phyloP scores from a whole-genome alignment of 2,797 vertebrate species.

The Acipenser oxyrinchus region DNA sequence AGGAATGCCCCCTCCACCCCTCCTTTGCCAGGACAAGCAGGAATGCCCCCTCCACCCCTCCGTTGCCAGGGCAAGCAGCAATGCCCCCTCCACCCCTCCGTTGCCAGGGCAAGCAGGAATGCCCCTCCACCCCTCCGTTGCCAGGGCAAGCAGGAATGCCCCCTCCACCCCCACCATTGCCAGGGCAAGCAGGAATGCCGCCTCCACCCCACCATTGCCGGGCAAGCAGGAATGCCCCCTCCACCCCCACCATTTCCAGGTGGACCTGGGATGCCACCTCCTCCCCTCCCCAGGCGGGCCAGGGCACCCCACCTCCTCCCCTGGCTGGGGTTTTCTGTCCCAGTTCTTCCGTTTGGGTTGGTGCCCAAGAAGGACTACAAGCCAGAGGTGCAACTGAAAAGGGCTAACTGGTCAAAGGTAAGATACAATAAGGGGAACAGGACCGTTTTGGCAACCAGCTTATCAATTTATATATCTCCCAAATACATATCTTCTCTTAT shows the following conservation, averaged over 20 bases:
- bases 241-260: slow-evolving; percentile 42
- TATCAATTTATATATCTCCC: no score
- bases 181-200: slow-evolving; percentile 21
- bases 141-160: slow-evolving; percentile 20
- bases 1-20: slow-evolving; percentile 22
- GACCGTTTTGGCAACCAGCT: no score
- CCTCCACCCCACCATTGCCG: slow-evolving; percentile 20
- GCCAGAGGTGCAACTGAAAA: slow-evolving; percentile 68
- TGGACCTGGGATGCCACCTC: slow-evolving; percentile 31
- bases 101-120: not conserved
- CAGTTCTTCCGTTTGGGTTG: slow-evolving; percentile 60
- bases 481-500: no score
- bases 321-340: slow-evolving; percentile 24
- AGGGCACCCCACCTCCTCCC: slow-evolving; percentile 23
- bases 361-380: slow-evolving; percentile 73
- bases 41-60: slow-evolving; percentile 24
- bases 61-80: not conserved
- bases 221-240: slow-evolving; percentile 24
- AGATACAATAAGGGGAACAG: slow-evolving; percentile 19
- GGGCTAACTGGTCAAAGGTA: slow-evolving; percentile 82
- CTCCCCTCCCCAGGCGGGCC: slow-evolving; percentile 51
- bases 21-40: slow-evolving; percentile 10
- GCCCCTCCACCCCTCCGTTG: slow-evolving; percentile 2
- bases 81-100: slow-evolving; percentile 34
- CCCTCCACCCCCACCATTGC: slow-evolving; percentile 42